Evolutionary conservation across 1,140 invertebrate species (phyloP).

Genomic region (Bombus polaris): DNA sequence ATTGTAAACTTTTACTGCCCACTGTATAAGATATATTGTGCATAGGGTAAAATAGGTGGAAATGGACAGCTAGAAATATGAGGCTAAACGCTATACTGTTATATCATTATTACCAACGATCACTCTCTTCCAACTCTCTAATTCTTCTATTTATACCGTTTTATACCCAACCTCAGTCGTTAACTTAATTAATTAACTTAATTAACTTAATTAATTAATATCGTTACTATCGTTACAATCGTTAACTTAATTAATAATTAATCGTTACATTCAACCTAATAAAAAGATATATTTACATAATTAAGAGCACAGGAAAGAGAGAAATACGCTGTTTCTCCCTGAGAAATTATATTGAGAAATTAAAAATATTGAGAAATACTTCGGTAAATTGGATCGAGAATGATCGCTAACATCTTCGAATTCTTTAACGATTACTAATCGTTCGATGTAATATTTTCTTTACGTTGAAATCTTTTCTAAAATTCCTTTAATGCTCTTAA

Average conservation of each 20-base stretch:
- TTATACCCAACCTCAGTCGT: not conserved
- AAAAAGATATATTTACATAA: not conserved
- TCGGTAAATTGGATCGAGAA: constrained; percentile 11
- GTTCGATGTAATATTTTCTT: not conserved
- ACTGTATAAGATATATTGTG: too few species aligned
- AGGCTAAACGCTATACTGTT: too few species aligned
- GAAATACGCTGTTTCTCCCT: not conserved
- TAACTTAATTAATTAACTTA: too few species aligned
- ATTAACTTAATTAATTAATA: too few species aligned
- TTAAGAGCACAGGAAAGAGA: not conserved
- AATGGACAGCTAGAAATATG: too few species aligned
- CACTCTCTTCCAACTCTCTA: too few species aligned
- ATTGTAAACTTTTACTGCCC: too few species aligned
- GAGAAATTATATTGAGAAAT: not conserved
- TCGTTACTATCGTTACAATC: too few species aligned
- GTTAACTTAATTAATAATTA: too few species aligned
- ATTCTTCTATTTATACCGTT: too few species aligned
- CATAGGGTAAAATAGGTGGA: too few species aligned
- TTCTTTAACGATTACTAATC: not conserved
- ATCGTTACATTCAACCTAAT: not conserved
- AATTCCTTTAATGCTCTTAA: not conserved
- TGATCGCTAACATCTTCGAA: not conserved
- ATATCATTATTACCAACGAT: too few species aligned
- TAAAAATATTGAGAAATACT: not conserved
- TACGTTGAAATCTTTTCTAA: not conserved